Percentiles rank a stretch among this genome's conserved stretches.
Conservation (phyloP, 2,888 invertebrate species). For the Cryptus viduatorius region DNA sequence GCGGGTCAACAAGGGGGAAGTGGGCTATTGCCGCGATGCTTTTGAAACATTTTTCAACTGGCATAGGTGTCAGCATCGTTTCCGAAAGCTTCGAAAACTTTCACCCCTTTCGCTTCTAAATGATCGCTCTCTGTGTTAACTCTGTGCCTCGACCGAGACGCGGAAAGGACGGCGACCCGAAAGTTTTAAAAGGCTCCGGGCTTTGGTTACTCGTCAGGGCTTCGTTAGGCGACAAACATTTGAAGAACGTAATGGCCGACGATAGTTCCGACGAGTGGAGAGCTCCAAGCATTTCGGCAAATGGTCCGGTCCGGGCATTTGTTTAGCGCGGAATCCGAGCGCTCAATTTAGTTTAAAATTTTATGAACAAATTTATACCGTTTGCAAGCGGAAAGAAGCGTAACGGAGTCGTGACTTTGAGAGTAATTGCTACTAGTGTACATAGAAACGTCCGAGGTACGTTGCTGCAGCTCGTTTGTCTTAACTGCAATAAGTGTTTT, state of each 20-base stretch:
- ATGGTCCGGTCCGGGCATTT: background rate
- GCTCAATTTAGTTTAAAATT: constrained; percentile 6
- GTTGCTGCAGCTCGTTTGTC: no score
- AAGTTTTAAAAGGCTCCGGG: constrained; percentile 45
- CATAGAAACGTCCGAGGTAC: background rate
- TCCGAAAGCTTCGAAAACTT: background rate
- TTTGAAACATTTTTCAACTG: constrained; percentile 25
- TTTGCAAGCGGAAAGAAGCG: background rate
- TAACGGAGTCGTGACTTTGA: background rate
- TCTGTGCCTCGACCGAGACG: background rate
- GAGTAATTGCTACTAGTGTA: background rate
- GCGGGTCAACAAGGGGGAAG: background rate
- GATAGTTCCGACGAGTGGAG: constrained; percentile 27
- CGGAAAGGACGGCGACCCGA: constrained; percentile 5
- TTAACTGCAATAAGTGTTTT: no score
- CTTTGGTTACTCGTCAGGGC: background rate
- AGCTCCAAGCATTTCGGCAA: background rate
- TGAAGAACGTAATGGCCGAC: constrained; percentile 47
- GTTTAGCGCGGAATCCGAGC: background rate
- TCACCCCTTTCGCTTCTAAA: no score
- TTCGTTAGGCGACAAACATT: constrained; percentile 64
- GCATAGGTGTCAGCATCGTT: constrained; percentile 3
- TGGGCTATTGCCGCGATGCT: background rate
- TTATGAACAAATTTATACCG: background rate
- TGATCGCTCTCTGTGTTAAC: background rate